Evolutionary conservation across 2,113 vertebrate species (phyloP).

Genomic region (Hemibagrus wyckioides): DNA sequence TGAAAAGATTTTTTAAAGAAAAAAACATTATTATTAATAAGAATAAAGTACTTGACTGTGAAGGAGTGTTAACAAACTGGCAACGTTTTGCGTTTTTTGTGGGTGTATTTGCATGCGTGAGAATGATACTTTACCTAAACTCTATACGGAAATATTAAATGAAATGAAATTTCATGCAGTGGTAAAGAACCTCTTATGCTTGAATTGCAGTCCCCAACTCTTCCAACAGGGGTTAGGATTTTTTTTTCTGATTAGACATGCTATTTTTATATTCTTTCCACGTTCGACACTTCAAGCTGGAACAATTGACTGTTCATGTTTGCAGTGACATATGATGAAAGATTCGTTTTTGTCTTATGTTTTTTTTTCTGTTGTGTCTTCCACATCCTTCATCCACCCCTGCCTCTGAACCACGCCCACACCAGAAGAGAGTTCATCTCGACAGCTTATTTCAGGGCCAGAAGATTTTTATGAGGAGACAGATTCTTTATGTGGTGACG

Average conservation of each 20-base stretch:
- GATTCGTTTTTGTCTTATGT: neutral
- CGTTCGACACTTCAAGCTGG: neutral
- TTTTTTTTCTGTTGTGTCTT: neutral
- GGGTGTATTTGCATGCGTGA: neutral
- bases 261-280: neutral
- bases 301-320: too few relatives aligned
- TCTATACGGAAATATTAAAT: neutral
- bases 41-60: conserved; percentile 62
- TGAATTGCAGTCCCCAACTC: neutral
- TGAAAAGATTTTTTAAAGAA: conserved; percentile 59
- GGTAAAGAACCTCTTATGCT: neutral
- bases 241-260: neutral
- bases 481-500: neutral
- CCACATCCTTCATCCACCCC: neutral
- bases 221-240: neutral
- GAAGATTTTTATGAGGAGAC: neutral
- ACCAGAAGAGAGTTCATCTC: neutral
- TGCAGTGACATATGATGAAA: neutral
- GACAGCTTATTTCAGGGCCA: neutral
- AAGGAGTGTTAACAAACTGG: conserved; percentile 51
- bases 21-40: conserved; percentile 56
- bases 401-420: neutral
- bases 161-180: neutral
- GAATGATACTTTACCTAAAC: neutral
- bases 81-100: neutral